Evolutionary conservation across 2,797 vertebrate species (phyloP).

Genomic region (Crax fasciolata): DNA sequence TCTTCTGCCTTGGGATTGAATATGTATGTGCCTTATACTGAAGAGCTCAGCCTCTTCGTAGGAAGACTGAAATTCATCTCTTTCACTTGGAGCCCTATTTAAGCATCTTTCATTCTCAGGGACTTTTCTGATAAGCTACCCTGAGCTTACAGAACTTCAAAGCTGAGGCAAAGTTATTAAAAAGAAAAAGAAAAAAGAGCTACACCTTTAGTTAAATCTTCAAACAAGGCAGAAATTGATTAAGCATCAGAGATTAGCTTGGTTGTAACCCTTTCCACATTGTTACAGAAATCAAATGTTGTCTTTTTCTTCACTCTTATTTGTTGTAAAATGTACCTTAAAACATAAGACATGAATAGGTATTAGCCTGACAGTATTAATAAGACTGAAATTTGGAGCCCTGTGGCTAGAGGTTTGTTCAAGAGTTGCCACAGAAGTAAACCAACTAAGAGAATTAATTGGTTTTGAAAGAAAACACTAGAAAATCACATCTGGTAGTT

Average conservation of each 20-base stretch:
- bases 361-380: not conserved
- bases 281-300: not conserved
- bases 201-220: constrained; percentile 67
- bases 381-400: not conserved
- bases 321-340: constrained; percentile 34
- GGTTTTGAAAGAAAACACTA: not conserved
- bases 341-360: not conserved
- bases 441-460: not conserved
- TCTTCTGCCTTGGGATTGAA: constrained; percentile 52
- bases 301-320: not conserved
- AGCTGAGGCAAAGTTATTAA: constrained; percentile 58
- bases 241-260: constrained; percentile 40
- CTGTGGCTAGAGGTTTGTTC: not conserved
- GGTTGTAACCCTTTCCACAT: constrained; percentile 1
- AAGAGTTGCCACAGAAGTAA: not conserved
- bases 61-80: constrained; percentile 58
- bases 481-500: not conserved
- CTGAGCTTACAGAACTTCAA: constrained; percentile 74
- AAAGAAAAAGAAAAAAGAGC: constrained; percentile 40
- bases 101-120: constrained; percentile 53
- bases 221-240: constrained; percentile 55
- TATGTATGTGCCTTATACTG: constrained; percentile 59
- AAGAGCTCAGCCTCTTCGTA: constrained; percentile 57
- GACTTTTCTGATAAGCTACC: constrained; percentile 72
- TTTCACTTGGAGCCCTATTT: constrained; percentile 50